Evolutionary conservation across 2,888 invertebrate genomes (phyloP).

Genomic region (Acrobasis suavella): DNA sequence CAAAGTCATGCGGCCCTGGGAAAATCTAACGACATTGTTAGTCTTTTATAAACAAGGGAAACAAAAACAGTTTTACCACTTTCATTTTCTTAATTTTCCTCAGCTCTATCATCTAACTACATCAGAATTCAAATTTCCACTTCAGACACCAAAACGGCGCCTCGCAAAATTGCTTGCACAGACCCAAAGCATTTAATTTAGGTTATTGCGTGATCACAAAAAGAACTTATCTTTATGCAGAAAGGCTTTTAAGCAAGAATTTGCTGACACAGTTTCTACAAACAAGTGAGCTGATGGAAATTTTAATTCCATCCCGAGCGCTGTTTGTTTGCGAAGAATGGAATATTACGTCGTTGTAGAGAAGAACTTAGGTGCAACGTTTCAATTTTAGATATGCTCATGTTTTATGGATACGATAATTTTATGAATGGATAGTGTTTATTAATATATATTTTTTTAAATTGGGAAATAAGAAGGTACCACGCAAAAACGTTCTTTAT

Average conservation of each 20-base stretch:
- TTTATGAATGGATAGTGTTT: background rate
- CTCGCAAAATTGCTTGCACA: background rate
- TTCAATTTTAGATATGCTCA: slow-evolving; percentile 15
- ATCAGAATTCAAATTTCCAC: background rate
- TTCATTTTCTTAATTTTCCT: background rate
- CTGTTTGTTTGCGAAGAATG: slow-evolving; percentile 33
- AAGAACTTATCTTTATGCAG: slow-evolving; percentile 31
- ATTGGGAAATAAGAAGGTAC: too few species aligned
- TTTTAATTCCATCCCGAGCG: slow-evolving; percentile 31
- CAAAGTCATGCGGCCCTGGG: too few species aligned
- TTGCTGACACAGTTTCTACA: slow-evolving; percentile 25
- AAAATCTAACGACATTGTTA: too few species aligned
- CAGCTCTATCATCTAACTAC: background rate
- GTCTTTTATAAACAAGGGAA: too few species aligned
- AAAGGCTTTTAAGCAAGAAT: slow-evolving; percentile 21
- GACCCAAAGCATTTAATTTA: slow-evolving; percentile 4
- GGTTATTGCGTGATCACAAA: slow-evolving; percentile 12
- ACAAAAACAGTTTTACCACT: too few species aligned
- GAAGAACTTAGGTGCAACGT: background rate
- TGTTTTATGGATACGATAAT: background rate
- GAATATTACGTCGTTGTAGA: slow-evolving; percentile 31
- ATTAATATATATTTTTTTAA: background rate
- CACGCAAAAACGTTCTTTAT: too few species aligned
- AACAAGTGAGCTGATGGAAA: slow-evolving; percentile 30
- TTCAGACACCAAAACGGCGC: background rate